Conservation (phyloP, 2,113 vertebrate genomes). For the Danionella cerebrum region DNA sequence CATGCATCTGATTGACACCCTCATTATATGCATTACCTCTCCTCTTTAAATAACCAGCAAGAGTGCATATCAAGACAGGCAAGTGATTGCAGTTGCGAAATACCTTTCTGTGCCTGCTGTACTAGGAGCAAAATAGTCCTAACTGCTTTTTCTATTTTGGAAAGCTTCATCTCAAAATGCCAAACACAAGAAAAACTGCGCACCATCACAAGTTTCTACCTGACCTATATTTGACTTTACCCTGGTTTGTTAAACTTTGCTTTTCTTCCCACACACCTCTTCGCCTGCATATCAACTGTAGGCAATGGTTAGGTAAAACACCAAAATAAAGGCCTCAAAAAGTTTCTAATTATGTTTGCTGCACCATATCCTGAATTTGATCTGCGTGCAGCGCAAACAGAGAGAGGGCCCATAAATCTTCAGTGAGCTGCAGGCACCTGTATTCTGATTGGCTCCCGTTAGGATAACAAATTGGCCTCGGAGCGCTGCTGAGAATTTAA, state of each 20-base stretch:
- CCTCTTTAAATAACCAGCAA: constrained; percentile 29
- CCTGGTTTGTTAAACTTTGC: neutral
- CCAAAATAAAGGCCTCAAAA: constrained; percentile 30
- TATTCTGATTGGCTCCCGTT: constrained; percentile 37
- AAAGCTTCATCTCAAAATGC: neutral
- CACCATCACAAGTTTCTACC: neutral
- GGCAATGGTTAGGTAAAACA: constrained; percentile 16
- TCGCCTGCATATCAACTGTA: neutral
- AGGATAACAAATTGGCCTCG: constrained; percentile 41
- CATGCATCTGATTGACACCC: constrained; percentile 5
- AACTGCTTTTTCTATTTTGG: neutral
- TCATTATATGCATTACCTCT: constrained; percentile 7
- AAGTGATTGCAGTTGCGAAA: neutral
- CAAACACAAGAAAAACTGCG: neutral
- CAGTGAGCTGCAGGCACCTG: constrained; percentile 25
- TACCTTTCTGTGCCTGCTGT: neutral
- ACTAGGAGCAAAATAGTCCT: neutral
- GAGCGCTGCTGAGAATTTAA: constrained; percentile 35
- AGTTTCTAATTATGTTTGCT: constrained; percentile 34
- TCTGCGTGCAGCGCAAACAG: neutral
- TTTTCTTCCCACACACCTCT: neutral
- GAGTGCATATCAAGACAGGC: neutral
- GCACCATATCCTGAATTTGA: constrained; percentile 28
- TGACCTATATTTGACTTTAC: neutral
- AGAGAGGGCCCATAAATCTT: constrained; percentile 35